Base-by-base conservation (phyloP, 2,797 vertebrate genomes). In the Channallabes apus region DNA sequence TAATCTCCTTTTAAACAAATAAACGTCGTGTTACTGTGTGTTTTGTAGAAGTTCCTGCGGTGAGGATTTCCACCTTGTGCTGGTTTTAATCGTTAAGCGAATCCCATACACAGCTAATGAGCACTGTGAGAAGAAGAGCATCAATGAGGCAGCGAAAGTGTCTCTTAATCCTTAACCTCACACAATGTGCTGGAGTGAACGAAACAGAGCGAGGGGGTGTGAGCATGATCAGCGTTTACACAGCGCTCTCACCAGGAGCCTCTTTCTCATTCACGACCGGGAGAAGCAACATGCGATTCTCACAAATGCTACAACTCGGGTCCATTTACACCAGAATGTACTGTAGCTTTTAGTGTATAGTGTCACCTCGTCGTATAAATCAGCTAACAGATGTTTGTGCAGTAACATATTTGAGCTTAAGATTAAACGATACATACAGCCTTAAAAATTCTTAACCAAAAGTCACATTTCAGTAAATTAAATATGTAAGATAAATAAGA, bases 81-180 rank as follows among this genome's bases (percentile, higher is more conserved):
- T 69, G 71, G 32, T 86, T 77, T 51, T 35, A 77, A 41, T 29
- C 4, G 20, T 77, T 86, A 61, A 76, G 71, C 15, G 32, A 82
- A 85, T 76, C 69, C 61, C 35, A 17, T 22, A 12, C 56, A 18
- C 68, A 35, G 58, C 59, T 67, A 27, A 62, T 81, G 69, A 67
- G 46, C 32, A 46, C 1, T 51, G 20, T 56, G 38, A 29, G 18
- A 32, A n/a, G 67, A 29, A 14, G 73, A 7, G 29, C 24, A 1
- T 46, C 72, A 84, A 46, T 0, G 22, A 62, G 54, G 56, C 56
- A 80, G 77, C 24, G 71, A 82, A 85, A 76, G 84, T 86, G 79
- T 82, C 46, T 80, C 65, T 71, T 82, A 82, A 86, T 86, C 80
- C 71, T n/a, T 15, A 15, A 3, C 24, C 24, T 12, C 20, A 80